Conservation (phyloP, 2,888 invertebrate species). For the Hypomecis atomaria region DNA sequence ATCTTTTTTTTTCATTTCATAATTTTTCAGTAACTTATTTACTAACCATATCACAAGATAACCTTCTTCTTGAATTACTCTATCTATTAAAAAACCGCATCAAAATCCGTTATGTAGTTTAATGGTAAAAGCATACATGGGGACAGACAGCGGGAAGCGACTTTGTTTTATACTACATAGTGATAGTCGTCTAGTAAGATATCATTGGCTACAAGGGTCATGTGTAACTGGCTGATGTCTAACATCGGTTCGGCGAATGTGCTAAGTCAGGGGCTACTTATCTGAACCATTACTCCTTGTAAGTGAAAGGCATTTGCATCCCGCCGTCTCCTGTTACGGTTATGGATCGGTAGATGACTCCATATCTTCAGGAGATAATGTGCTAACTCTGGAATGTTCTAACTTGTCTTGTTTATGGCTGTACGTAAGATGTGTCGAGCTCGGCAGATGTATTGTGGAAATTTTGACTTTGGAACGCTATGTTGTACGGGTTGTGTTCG, state of each 20-base stretch:
- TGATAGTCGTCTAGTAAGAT: too few relatives aligned
- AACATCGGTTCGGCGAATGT: conserved; percentile 73
- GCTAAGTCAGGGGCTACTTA: conserved; percentile 75
- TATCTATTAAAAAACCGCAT: too few relatives aligned
- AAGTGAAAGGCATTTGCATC: conserved; percentile 70
- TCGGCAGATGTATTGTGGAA: background rate
- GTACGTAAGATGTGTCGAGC: background rate
- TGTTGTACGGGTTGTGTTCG: too few relatives aligned
- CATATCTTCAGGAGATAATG: conserved; percentile 21
- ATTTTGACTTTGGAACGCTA: too few relatives aligned
- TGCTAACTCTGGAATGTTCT: conserved; percentile 13
- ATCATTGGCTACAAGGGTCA: conserved; percentile 44
- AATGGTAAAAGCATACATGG: too few relatives aligned
- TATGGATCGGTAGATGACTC: conserved; percentile 36
- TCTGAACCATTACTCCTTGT: conserved; percentile 69
- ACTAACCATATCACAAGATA: too few relatives aligned
- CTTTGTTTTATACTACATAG: too few relatives aligned
- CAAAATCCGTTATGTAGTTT: too few relatives aligned
- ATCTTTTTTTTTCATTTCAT: too few relatives aligned
- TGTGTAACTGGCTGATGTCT: conserved; percentile 48
- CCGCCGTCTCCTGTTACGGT: conserved; percentile 35
- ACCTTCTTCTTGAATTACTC: too few relatives aligned
- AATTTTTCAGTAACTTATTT: too few relatives aligned
- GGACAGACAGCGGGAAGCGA: too few relatives aligned
- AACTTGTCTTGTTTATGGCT: conserved; percentile 8